Base-by-base conservation (phyloP, 2,113 vertebrate genomes). In the Sceloporus undulatus region DNA sequence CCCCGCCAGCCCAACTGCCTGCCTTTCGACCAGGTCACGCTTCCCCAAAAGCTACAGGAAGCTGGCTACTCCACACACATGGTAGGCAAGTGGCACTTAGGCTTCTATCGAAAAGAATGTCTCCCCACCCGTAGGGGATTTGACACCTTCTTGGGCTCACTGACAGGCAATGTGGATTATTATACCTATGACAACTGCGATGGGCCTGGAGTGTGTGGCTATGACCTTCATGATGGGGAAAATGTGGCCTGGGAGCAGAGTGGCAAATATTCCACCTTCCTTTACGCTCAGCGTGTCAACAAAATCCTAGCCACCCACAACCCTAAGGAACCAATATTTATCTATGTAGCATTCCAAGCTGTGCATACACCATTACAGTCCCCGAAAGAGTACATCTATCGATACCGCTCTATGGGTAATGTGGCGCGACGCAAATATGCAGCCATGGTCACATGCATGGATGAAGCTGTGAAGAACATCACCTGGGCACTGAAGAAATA, bases 81-180 rank as follows among this genome's bases (percentile, higher is more conserved):
- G 99, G 98, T 99, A 18, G 99, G 99, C 86, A 99, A 99, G 90
- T 99, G 99, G 99, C 99, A 99, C 89, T 95, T 99, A 88, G 99
- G 99, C 73, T 99, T 99, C 95, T 99, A 99, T 95, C 98, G 98
- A 93, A 99, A 98, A 91, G 98, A 99, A 59, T 99, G 99, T 89
- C 94, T 99, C 90, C 99, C 99, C 68, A 99, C 98, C 0, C 98
- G 98, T 0, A 96, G 98, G 1, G 99, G 99, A 85, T 99, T 99
- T 0, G 96, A 99, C 94, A 98, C 98, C 77, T 99, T 99, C 95
- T 96, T 99, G 88, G 99, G 99, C 91, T 99, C 99, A 0, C 94
- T 99, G 92, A 99, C 99, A 0, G 99, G 99, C 85, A 99, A 99
- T 0, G 98, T 99, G 91, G 98, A 99, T 94, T 99, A 99, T 93